Evolutionary conservation across 2,113 vertebrate genomes (phyloP).

Genomic region (Australoheros scitulus): DNA sequence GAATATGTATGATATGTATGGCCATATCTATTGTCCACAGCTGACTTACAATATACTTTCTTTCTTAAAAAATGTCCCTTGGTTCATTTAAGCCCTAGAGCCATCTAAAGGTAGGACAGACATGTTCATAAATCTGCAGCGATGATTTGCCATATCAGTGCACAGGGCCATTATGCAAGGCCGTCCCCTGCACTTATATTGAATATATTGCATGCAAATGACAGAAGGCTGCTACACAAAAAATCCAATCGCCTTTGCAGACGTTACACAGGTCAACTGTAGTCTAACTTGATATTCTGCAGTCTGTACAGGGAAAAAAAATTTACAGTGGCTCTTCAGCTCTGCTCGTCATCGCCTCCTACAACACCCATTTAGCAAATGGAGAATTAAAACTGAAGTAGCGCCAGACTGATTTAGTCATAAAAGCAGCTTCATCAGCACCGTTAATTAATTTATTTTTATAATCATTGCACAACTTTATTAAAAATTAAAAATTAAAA

Average conservation of each 20-base stretch:
- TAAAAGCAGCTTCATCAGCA: not conserved
- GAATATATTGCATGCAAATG: not conserved
- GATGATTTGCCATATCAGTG: not conserved
- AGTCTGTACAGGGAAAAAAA: not conserved
- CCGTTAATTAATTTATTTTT: not conserved
- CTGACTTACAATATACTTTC: not conserved
- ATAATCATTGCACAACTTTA: not conserved
- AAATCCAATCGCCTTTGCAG: not conserved
- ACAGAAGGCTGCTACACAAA: not conserved
- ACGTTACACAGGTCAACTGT: not conserved
- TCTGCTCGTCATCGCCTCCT: not conserved
- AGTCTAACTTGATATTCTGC: not conserved
- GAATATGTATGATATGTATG: not conserved
- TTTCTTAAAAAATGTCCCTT: not conserved
- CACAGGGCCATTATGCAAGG: not conserved
- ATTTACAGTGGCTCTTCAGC: not conserved
- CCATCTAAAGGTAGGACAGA: not conserved
- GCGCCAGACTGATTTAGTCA: not conserved
- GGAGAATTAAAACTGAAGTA: not conserved
- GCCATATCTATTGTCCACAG: not conserved
- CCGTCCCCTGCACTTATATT: not conserved
- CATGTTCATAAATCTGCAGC: slow-evolving; percentile 19
- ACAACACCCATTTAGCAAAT: not conserved
- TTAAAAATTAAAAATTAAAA: accelerated
- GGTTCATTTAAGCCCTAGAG: slow-evolving; percentile 1